A percentile compares a stretch with the other conserved stretches of the same genome.
Evolutionary conservation across 2,888 invertebrate species (phyloP).

Genomic region (Oasisia sp.): DNA sequence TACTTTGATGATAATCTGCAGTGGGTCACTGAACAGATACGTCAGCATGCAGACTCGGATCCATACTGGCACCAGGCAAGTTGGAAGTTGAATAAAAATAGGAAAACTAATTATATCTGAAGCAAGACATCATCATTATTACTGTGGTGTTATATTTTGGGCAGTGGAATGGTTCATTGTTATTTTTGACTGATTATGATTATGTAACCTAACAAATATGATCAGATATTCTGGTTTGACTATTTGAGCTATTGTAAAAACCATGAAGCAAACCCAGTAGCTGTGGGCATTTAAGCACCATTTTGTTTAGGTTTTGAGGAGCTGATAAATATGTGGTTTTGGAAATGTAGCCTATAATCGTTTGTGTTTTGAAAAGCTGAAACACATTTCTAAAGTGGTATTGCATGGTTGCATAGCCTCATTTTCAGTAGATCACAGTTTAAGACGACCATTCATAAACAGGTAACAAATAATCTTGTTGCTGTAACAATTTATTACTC

Average conservation of each 20-base stretch:
- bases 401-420: too few species aligned
- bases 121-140: not conserved
- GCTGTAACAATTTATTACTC: not conserved
- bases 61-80: constrained; percentile 87
- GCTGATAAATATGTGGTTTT: constrained; percentile 24
- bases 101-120: too few species aligned
- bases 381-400: too few species aligned
- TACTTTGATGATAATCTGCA: constrained; percentile 75
- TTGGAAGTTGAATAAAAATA: not conserved
- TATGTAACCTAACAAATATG: not conserved
- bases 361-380: too few species aligned
- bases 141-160: not conserved
- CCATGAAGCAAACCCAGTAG: too few species aligned
- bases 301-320: not conserved
- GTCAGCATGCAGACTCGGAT: constrained; percentile 67
- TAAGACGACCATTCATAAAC: too few species aligned
- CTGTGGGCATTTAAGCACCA: too few species aligned
- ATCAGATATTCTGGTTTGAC: not conserved
- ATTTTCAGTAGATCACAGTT: too few species aligned
- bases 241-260: not conserved
- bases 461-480: not conserved
- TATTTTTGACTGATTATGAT: not conserved
- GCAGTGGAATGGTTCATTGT: not conserved
- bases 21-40: constrained; percentile 73
- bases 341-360: not conserved